Conservation (phyloP, 2,888 invertebrate species). For the Drosophila subsilvestris region DNA sequence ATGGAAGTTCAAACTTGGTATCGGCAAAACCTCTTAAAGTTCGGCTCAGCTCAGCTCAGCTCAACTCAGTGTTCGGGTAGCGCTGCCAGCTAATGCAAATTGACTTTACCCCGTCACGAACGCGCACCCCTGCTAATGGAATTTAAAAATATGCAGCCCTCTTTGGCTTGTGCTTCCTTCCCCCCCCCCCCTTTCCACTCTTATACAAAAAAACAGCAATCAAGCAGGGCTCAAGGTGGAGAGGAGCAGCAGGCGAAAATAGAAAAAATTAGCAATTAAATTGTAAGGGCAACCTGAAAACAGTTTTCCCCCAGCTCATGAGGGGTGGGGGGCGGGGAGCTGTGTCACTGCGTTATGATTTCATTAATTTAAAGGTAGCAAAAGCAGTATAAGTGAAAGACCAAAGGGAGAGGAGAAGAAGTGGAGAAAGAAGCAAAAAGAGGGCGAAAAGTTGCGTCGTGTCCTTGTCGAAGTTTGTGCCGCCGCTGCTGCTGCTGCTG, state of each 20-base stretch:
- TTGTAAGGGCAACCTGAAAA: slow-evolving; percentile 56
- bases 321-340: slow-evolving; percentile 1
- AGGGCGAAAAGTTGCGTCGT: slow-evolving; percentile 51
- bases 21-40: slow-evolving; percentile 20
- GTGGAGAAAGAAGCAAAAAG: slow-evolving; percentile 10
- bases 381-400: slow-evolving; percentile 1
- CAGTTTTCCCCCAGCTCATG: slow-evolving; percentile 35
- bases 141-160: slow-evolving; percentile 63
- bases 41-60: slow-evolving; percentile 12
- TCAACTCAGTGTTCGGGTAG: slow-evolving; percentile 6
- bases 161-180: slow-evolving; percentile 7
- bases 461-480: slow-evolving; percentile 59
- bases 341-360: slow-evolving; percentile 56
- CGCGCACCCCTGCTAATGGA: slow-evolving; percentile 52
- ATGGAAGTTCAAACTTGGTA: slow-evolving; percentile 19
- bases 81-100: slow-evolving; percentile 55
- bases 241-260: slow-evolving; percentile 18
- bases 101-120: slow-evolving; percentile 50
- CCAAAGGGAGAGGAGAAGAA: slow-evolving; percentile 12
- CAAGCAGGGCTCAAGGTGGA: slow-evolving; percentile 42
- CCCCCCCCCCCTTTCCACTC: slow-evolving; percentile 5
- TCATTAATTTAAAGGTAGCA: slow-evolving; percentile 55
- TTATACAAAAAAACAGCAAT: slow-evolving; percentile 46
- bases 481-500: slow-evolving; percentile 5
- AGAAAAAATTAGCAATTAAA: slow-evolving; percentile 67